Evolutionary conservation across 2,888 invertebrate species (phyloP).

Genomic region (Rhimphoctona megacephalus): DNA sequence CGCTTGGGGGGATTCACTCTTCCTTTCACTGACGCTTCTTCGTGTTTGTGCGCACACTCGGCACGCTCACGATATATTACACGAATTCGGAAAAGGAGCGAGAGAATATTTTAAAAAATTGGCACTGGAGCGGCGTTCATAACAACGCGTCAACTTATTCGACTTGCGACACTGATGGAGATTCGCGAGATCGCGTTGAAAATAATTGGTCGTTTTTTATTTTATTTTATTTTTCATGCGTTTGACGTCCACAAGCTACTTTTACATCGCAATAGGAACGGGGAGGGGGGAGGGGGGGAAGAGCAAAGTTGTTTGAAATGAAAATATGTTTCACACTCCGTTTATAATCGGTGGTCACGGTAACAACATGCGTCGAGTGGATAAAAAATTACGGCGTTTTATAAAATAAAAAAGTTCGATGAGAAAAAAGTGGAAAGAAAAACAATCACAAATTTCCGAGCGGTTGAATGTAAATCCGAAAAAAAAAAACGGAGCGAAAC

Average conservation of each 20-base stretch:
- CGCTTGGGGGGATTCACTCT: constrained; percentile 42
- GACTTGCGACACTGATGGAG: constrained; percentile 7
- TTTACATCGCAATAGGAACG: constrained; percentile 2
- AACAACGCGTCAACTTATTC: not conserved
- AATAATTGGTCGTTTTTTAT: not conserved
- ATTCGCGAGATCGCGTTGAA: not conserved
- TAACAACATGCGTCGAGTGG: not conserved
- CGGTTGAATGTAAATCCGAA: not conserved
- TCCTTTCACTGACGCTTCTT: constrained; percentile 55
- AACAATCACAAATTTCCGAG: not conserved
- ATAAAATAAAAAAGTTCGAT: not conserved
- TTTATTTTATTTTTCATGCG: constrained; percentile 2
- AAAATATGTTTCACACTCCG: not conserved
- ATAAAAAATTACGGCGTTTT: not conserved
- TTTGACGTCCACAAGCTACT: constrained; percentile 17
- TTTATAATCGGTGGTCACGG: not conserved
- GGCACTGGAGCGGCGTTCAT: not conserved
- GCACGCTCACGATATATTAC: constrained; percentile 13
- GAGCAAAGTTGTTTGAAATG: not conserved
- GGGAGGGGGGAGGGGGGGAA: too few species aligned
- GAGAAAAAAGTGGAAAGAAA: not conserved
- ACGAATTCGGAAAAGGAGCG: not conserved
- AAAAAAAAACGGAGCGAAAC: not conserved
- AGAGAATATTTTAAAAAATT: not conserved
- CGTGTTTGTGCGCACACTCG: constrained; percentile 31